A percentile compares a stretch with the other conserved stretches of the same genome.
Evolutionary conservation across 2,888 invertebrate species (phyloP).

Genomic region (Sphinx pinastri): DNA sequence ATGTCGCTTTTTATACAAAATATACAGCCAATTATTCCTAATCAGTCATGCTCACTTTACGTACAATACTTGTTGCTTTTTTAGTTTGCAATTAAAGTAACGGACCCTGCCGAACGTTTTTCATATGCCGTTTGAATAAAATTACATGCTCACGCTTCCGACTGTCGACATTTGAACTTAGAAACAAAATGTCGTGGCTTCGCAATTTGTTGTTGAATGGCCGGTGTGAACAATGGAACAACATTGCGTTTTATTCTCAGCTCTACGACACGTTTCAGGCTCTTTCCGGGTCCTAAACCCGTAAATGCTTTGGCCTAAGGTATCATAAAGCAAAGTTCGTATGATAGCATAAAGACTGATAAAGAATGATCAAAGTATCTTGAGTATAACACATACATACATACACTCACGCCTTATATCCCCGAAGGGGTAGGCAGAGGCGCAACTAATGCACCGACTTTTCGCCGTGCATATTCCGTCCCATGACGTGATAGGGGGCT

Average conservation of each 20-base stretch:
- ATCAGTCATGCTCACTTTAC: slow-evolving; percentile 9
- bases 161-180: slow-evolving; percentile 22
- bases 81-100: slow-evolving; percentile 27
- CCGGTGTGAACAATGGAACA: neutral
- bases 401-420: too few relatives aligned
- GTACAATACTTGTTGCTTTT: slow-evolving; percentile 11
- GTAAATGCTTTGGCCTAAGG: neutral
- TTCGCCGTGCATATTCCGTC: too few relatives aligned
- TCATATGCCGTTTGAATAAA: slow-evolving; percentile 24
- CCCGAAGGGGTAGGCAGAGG: too few relatives aligned
- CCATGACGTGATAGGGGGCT: too few relatives aligned
- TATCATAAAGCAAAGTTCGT: too few relatives aligned
- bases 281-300: neutral
- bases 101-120: slow-evolving; percentile 8
- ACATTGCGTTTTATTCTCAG: neutral
- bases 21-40: neutral
- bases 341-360: too few relatives aligned
- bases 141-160: slow-evolving; percentile 22
- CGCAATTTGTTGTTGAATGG: neutral
- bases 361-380: too few relatives aligned
- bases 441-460: too few relatives aligned
- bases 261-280: neutral
- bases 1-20: neutral
- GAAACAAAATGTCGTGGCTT: neutral
- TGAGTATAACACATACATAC: too few relatives aligned